Base-by-base conservation (phyloP, 2,888 invertebrate genomes). In the Elmis aenea region DNA sequence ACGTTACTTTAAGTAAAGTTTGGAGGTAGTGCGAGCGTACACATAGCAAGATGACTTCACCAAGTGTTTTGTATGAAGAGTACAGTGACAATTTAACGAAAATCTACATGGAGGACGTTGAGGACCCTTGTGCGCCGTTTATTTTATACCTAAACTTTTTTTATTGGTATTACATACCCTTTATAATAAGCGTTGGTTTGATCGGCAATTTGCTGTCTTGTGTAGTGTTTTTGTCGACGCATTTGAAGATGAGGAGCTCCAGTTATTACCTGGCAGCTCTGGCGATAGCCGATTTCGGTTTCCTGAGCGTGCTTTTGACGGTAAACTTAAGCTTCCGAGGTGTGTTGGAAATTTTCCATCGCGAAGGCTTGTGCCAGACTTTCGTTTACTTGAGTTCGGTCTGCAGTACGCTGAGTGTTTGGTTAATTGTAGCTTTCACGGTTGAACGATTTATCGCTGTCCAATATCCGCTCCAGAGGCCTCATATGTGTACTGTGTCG, bases 371-470 rank as follows among this genome's bases (percentile, higher is more conserved):
- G 67, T 82, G 81, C 57, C 62, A 67, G 37, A 36, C 57, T 12
- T 58, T 61, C 20, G 54, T 62, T 5, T 67, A 65, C 43, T 26
- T 63, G 0, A 59, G 63, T 27, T 59, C 63, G 22, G 62, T 63
- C 3, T 77, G 74, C 67, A 76, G 77, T 44, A 80, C 78, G 31
- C 58, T 82, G 6, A 79, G 79, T 51, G 80, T 79, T 2, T 83
- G 81, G 81, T 62, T 81, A 16, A 79, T 80, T 20, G 81, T 83
- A 3, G 79, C 79, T 1, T 82, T 82, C 57, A 82, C 82, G 1
- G 75, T 79, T 2, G 82, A 83, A 55, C 66, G 82, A 33, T 82
- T 79, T 61, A 77, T 82, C 23, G 81, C 80, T 2, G 77, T 82
- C 1, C 77, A 78, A 49, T 77, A 76, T 53, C 79, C 79, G 0